These are phyloP conservation scores for Rallus limicola DNA, from an alignment of 2,113 vertebrate genomes.

Conservation along the genomic window DNA sequence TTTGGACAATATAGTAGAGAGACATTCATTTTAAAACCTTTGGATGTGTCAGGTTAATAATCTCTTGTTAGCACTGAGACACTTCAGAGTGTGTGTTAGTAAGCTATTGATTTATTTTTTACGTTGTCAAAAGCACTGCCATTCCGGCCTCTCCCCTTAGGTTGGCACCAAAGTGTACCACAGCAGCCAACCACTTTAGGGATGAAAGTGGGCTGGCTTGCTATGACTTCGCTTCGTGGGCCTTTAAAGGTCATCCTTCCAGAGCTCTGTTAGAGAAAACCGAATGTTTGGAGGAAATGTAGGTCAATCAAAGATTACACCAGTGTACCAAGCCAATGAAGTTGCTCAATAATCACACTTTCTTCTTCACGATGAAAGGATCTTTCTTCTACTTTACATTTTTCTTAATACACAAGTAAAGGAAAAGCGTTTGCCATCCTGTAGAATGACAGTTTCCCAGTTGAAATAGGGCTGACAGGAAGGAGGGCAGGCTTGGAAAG, in stretches of 20 bases:
- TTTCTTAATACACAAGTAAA: not conserved
- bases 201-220: not conserved
- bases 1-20: not conserved
- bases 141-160: not conserved
- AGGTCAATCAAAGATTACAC: not conserved
- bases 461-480: not conserved
- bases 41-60: not conserved
- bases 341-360: not conserved
- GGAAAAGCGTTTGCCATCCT: not conserved
- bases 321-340: not conserved
- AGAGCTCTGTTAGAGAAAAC: not conserved
- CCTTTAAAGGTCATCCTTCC: not conserved
- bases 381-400: not conserved
- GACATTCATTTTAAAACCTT: not conserved
- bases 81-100: not conserved
- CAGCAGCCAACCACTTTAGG: rapidly evolving
- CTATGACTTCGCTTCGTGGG: not conserved
- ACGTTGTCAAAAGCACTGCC: not conserved
- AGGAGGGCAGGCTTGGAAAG: not conserved
- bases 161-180: not conserved
- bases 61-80: not conserved
- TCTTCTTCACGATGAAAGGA: not conserved
- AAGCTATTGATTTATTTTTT: not conserved
- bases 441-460: not conserved
- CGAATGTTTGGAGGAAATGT: too few species aligned